Evolutionary conservation across 2,113 vertebrate species (phyloP), one percentile per base, ranked within the genome.

Genomic region (Tragelaphus imberbis): DNA sequence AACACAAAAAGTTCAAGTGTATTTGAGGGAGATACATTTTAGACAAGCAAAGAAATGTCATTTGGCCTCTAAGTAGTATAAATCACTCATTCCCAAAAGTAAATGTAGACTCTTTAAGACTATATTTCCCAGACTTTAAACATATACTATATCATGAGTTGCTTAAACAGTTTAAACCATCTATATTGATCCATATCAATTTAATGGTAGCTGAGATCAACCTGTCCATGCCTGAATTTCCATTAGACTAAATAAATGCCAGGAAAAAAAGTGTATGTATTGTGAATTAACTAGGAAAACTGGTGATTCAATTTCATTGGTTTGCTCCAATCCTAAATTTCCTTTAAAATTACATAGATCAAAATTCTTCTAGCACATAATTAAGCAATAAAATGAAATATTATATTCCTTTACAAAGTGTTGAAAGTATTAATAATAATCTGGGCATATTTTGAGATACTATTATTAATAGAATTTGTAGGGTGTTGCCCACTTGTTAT

Each of bases 211-310:
- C 82, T 94, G 86, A 91, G 79, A 94, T 97, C 49, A 98, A 93
- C 63, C 61, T 97, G 71, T 68, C 33, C 49, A 77, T 79, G 56
- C 59, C 55, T 91, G 89, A 84, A 82, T 96, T 96, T 97, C 53
- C 79, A 85, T 95, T 93, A 95, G 36, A 95, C 40, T 97, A 96
- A 95, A 93, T 96, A 96, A 97, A 96, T 91, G 44, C 89, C 91
- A 88, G 11, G 28, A 9, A 25, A 51, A 80, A 40, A 82, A 96
- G 25, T 63, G 12, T 84, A 11, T 56, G 2, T 88, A 59, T 87
- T 91, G 19, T 96, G 59, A 92, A 58, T 93, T 44, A 65, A 71
- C 97, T 97, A 68, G 71, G 61, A 97, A 94, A 95, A 59, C 47
- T 49, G 6, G 30, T 59, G 36, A 94, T 30, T n/a, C 23, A 14